Evolutionary conservation across 2,113 vertebrate species (phyloP).

Genomic region (Colius striatus): DNA sequence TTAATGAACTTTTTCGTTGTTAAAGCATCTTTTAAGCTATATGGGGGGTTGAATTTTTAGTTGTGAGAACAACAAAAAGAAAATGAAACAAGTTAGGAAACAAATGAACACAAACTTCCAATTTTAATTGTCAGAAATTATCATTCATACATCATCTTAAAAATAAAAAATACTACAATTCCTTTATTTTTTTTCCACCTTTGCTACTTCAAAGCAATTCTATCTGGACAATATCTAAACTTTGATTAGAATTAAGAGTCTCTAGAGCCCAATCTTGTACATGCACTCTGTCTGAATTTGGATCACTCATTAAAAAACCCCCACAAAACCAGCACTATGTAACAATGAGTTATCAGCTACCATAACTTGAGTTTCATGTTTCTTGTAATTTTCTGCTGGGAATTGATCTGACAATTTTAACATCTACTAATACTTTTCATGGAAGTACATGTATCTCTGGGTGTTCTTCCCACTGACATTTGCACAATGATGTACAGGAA

Average conservation of each 20-base stretch:
- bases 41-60: neutral
- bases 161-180: neutral
- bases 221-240: neutral
- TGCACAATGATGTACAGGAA: neutral
- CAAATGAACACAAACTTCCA: neutral
- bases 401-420: conserved; percentile 33
- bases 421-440: conserved; percentile 13
- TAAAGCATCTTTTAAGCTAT: neutral
- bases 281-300: neutral
- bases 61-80: neutral
- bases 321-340: neutral
- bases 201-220: neutral
- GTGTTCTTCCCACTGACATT: neutral
- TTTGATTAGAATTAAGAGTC: neutral
- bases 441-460: neutral
- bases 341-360: neutral
- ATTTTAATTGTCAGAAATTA: neutral
- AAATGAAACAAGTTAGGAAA: neutral
- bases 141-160: neutral
- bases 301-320: neutral
- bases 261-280: neutral
- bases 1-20: neutral
- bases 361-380: neutral
- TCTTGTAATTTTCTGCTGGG: neutral
- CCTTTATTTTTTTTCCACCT: neutral